A percentile compares a stretch with the other conserved stretches of the same genome.
phyloP scores from a whole-genome alignment of 1,140 invertebrate species.

The Tetramorium alpestre region DNA sequence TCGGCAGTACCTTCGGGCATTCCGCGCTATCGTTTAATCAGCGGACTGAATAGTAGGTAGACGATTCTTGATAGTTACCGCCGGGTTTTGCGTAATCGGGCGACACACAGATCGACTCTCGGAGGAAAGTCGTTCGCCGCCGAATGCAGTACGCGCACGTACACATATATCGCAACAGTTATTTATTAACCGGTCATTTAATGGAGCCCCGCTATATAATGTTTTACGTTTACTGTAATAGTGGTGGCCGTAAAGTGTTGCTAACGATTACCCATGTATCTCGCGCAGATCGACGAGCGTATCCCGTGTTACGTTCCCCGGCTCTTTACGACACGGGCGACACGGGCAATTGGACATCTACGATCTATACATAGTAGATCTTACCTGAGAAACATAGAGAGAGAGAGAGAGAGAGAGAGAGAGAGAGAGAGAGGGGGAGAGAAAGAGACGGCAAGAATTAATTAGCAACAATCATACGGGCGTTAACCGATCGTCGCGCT shows the following conservation, averaged over 20 bases:
- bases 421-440: not conserved
- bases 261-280: conserved; percentile 57
- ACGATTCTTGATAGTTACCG: conserved; percentile 18
- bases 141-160: not conserved
- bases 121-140: conserved; percentile 1
- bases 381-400: conserved; percentile 24
- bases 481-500: conserved; percentile 58
- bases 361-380: conserved; percentile 37
- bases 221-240: conserved; percentile 51
- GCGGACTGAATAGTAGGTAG: not conserved
- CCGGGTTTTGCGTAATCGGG: conserved; percentile 40
- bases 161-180: not conserved
- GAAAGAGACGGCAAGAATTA: conserved; percentile 49
- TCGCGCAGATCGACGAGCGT: conserved; percentile 36
- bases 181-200: conserved; percentile 52
- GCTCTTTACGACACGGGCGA: conserved; percentile 49
- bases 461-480: conserved; percentile 63
- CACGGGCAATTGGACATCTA: conserved; percentile 60
- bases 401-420: not conserved
- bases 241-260: conserved; percentile 32
- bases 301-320: conserved; percentile 21
- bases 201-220: conserved; percentile 38
- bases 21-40: conserved; percentile 37
- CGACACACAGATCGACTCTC: conserved; percentile 1
- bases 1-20: not conserved